These are phyloP conservation scores for Chelmon rostratus DNA, from an alignment of 2,797 vertebrate species.

Conservation along the genomic window DNA sequence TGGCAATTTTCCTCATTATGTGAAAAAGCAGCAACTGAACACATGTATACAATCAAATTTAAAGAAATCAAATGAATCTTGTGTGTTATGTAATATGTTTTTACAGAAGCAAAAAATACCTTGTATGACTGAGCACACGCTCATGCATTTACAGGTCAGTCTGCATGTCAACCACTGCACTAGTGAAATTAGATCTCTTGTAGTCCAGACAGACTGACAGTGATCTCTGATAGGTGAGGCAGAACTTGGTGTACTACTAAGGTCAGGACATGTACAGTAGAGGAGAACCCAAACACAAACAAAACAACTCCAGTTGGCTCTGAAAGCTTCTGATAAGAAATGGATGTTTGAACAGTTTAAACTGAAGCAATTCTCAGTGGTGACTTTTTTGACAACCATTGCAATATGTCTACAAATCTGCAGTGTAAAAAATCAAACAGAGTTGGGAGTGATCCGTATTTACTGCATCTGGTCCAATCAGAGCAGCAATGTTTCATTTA, in stretches of 20 bases:
- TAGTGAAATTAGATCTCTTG: background rate
- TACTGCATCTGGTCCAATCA: slow-evolving; percentile 46
- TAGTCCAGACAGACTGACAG: background rate
- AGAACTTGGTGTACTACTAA: background rate
- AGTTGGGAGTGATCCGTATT: slow-evolving; percentile 42
- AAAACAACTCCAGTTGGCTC: background rate
- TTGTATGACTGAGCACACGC: too few species aligned
- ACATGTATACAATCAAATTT: too few species aligned
- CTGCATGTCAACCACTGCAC: background rate
- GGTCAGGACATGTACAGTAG: background rate
- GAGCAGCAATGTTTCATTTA: slow-evolving; percentile 56
- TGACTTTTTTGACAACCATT: background rate
- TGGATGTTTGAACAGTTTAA: background rate
- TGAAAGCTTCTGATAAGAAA: background rate
- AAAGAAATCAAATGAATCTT: too few species aligned
- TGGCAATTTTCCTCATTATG: too few species aligned
- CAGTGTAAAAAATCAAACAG: slow-evolving; percentile 20
- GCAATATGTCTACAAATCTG: background rate
- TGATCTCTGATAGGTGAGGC: background rate
- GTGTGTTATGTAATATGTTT: too few species aligned
- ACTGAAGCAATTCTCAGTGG: slow-evolving; percentile 10
- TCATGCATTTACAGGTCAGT: background rate
- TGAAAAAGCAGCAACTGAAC: too few species aligned
- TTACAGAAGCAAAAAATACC: too few species aligned
- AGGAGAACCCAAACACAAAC: background rate